A percentile compares a stretch with the other conserved stretches of the same genome.
Conservation (phyloP, 2,888 invertebrate species). For the Ornithoptera priamus region DNA sequence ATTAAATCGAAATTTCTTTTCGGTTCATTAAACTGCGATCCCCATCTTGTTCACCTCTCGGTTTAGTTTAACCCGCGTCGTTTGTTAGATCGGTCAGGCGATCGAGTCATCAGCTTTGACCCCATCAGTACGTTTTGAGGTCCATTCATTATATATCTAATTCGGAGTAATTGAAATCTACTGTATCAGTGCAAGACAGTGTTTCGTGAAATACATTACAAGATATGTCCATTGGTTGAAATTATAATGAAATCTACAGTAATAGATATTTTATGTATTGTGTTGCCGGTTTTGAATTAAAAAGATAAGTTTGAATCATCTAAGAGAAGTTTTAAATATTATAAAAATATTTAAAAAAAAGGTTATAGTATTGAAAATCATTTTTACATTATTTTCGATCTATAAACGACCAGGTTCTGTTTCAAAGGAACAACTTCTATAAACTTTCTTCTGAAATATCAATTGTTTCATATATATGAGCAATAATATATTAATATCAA, state of each 20-base stretch:
- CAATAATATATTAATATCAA: not conserved
- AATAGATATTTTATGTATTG: no score
- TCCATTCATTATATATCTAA: slow-evolving; percentile 13
- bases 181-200: not conserved
- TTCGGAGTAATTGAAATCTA: slow-evolving; percentile 18
- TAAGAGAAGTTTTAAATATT: no score
- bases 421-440: no score
- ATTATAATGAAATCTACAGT: no score
- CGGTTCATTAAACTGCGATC: slow-evolving; percentile 24
- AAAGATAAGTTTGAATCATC: no score
- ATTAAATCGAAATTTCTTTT: slow-evolving; percentile 24
- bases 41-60: slow-evolving; percentile 25
- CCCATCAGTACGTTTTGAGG: slow-evolving; percentile 17
- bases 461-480: not conserved
- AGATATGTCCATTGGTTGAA: not conserved
- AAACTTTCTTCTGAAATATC: not conserved
- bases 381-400: no score
- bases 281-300: no score
- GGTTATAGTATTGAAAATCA: no score
- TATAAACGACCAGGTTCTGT: no score
- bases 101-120: slow-evolving; percentile 26
- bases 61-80: slow-evolving; percentile 12
- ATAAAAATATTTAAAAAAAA: no score
- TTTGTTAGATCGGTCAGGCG: slow-evolving; percentile 25
- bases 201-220: not conserved